Evolutionary conservation across 1,140 invertebrate species (phyloP), one percentile per base, ranked within the genome.

Genomic region (Lordiphosa mommai): DNA sequence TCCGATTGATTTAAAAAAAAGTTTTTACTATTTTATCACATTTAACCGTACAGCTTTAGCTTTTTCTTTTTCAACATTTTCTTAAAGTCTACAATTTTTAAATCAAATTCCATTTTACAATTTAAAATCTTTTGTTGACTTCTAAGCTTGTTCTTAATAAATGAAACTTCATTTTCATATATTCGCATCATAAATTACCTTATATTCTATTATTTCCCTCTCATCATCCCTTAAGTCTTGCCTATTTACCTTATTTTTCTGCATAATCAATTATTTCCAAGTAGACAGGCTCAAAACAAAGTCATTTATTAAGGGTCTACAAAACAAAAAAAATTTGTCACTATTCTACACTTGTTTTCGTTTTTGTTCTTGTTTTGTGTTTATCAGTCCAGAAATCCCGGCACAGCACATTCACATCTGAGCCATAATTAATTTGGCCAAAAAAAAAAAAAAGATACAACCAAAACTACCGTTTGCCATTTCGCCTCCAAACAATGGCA

Each of bases 351-450:
- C 71, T 82, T 72, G 71, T 66, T 82, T 53, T 55, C 53, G 27
- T 36, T 60, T 44, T 43, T 58, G 44, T 47, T 30, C 44, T 30
- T 32, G 48, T 29, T 32, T 40, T 34, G n/a, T 61, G 76, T 57
- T 80, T 80, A 80, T 80, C 70, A 52, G 74, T 6, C 56, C 70
- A 72, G 49, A 77, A 68, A 53, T 56, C 51, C 56, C 23, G 58
- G 57, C 20, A 23, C 20, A 23, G 20, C 20, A 23, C 20, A 23
- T 23, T 23, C 20, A 23, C 20, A 53, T 72, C 51, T 59, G 61
- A 52, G 48, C 66, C 76, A 82, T 80, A 80, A 80, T 80, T 80
- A 80, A 80, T 80, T 80, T 82, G 66, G 76, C 66, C 66, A 63
- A 63, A 61, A 30, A 43, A 34, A 57, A 43, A 40, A 47, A 47